Evolutionary conservation across 1,140 invertebrate genomes (phyloP).

Genomic region (Melanaphis sacchari): DNA sequence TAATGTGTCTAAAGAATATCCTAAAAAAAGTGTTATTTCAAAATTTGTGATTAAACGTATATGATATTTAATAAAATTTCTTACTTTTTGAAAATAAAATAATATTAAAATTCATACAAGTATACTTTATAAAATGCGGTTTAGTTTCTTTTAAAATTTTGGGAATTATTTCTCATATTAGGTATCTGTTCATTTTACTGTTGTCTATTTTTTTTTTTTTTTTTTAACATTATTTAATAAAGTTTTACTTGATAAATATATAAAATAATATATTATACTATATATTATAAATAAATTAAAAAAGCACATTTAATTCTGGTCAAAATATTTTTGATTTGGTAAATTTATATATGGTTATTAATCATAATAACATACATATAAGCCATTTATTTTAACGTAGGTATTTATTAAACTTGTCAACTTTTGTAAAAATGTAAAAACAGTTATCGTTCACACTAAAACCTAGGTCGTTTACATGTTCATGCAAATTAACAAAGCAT

Average conservation of each 20-base stretch:
- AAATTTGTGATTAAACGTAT: neutral
- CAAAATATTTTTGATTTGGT: too few relatives aligned
- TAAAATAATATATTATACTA: neutral
- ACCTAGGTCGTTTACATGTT: neutral
- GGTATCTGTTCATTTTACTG: neutral
- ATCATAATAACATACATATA: neutral
- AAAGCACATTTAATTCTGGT: neutral
- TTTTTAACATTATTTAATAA: too few relatives aligned
- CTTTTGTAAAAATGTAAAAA: slow-evolving; percentile 15
- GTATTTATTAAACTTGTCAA: slow-evolving; percentile 7
- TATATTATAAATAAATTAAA: neutral
- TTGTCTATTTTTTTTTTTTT: neutral
- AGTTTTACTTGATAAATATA: too few relatives aligned
- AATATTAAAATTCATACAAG: too few relatives aligned
- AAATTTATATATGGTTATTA: neutral
- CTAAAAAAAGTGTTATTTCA: neutral
- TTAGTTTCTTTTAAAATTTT: too few relatives aligned
- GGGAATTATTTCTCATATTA: too few relatives aligned
- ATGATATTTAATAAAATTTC: neutral
- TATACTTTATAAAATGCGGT: too few relatives aligned
- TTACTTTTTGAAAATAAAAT: neutral
- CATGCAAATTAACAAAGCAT: neutral
- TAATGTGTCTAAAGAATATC: neutral
- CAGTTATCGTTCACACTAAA: neutral
- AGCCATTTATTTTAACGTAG: neutral